Evolutionary conservation across 2,888 invertebrate species (phyloP).

Genomic region (Incurvaria masculella): DNA sequence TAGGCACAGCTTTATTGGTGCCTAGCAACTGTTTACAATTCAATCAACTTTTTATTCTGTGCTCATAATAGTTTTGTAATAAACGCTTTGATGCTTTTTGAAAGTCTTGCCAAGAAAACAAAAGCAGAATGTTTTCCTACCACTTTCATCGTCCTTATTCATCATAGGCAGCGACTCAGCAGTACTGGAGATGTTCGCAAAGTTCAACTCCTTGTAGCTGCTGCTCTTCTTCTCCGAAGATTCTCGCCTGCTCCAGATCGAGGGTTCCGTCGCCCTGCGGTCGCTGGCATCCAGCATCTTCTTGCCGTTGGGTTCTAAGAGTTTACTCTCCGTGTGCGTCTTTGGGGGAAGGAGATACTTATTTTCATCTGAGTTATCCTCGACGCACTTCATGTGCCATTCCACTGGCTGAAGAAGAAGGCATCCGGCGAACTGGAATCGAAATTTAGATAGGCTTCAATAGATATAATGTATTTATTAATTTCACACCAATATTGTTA

Average conservation of each 20-base stretch:
- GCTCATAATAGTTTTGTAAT: no score
- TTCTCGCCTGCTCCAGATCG: conserved; percentile 17
- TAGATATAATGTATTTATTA: no score
- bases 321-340: neutral
- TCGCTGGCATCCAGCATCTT: conserved; percentile 7
- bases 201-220: conserved; percentile 27
- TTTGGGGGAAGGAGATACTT: conserved; percentile 25
- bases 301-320: neutral
- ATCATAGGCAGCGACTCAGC: neutral
- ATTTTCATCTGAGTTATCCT: conserved; percentile 39
- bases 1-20: no score
- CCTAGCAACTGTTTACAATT: no score
- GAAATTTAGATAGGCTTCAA: no score
- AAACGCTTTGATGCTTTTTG: no score
- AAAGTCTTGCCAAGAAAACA: no score
- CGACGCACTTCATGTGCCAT: conserved; percentile 49
- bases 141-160: neutral
- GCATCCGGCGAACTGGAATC: conserved; percentile 55
- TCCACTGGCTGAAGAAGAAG: conserved; percentile 58
- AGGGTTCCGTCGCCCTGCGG: conserved; percentile 19
- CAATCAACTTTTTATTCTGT: no score
- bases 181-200: conserved; percentile 12
- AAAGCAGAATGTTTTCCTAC: no score
- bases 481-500: no score
- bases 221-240: conserved; percentile 15